Evolutionary conservation across 2,113 vertebrate genomes (phyloP), one percentile per base, ranked within the genome.

Genomic region (Orycteropus afer): DNA sequence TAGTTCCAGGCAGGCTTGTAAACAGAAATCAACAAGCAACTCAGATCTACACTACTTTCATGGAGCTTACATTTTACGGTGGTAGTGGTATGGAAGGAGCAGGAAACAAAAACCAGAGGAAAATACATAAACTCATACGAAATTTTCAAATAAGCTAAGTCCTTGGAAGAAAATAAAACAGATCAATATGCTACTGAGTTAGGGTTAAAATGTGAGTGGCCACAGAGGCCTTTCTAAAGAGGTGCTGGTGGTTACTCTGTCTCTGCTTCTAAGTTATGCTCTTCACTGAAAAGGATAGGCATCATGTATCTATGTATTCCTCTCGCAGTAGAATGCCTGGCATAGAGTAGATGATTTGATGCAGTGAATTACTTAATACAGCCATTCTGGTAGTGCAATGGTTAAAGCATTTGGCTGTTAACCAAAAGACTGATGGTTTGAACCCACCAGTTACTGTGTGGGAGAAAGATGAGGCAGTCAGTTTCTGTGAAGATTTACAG

Each of bases 141-240:
- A 76, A n/a, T 61, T 32, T 59, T 51, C 93, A 69, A 55, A 57
- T 5, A 90, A 73, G 7, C 29, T 77, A 67, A 78, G 20, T 65
- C 40, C 13, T 77, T 3, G 27, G 42, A 83, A 61, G 59, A 79
- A 61, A 91, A 79, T 59, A 82, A 92, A 90, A 40, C n/a, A 47
- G 13, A 86, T 47, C 59, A 87, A 55, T 51, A 77, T 55, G 32
- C 27, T 76, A 40, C 12, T 51, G 71, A 74, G 14, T 57, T 53
- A 61, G 8, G 18, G 2, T 23, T 76, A 55, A 37, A 25, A 25
- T 10, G 5, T 65, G 3, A 15, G 0, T 0, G 15, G 20, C 37
- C 63, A 49, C 6, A 3, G 71, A 94, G 15, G 1, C 0, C 53
- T 2, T 27, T 86, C 12, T n/a, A 63, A 86, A 29, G 12, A 61